phyloP scores from a whole-genome alignment of 1,140 invertebrate genomes.

The Drosophila suzukii region DNA sequence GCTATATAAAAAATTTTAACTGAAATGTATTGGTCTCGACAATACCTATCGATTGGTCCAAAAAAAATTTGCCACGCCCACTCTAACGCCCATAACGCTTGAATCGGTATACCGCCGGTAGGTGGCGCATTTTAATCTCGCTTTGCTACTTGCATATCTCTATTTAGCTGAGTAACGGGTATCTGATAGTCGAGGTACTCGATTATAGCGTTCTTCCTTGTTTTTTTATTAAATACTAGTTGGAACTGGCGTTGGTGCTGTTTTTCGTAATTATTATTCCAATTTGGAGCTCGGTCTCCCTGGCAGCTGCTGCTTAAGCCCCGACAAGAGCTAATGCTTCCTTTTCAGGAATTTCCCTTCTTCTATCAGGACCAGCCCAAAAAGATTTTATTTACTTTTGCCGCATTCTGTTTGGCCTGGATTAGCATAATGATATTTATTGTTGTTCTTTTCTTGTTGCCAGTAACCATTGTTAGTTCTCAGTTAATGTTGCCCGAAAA shows the following conservation, averaged over 20 bases:
- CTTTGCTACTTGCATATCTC: too few relatives aligned
- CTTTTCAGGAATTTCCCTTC: slow-evolving; percentile 2
- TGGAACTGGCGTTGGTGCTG: background rate
- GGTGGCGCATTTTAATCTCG: too few relatives aligned
- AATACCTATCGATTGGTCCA: too few relatives aligned
- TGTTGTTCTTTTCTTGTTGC: slow-evolving; percentile 73
- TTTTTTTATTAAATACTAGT: too few relatives aligned
- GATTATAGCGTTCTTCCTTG: too few relatives aligned
- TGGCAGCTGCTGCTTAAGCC: slow-evolving; percentile 62
- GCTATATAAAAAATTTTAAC: too few relatives aligned
- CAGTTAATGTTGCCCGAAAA: slow-evolving; percentile 70
- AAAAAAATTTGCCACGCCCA: too few relatives aligned
- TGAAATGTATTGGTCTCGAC: too few relatives aligned
- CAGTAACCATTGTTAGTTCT: slow-evolving; percentile 49
- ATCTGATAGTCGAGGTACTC: too few relatives aligned
- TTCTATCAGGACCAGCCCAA: slow-evolving; percentile 22
- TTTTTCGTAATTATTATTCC: slow-evolving; percentile 48
- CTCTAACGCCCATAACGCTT: too few relatives aligned
- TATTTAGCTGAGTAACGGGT: too few relatives aligned
- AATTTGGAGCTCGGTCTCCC: slow-evolving; percentile 20
- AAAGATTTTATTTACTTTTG: slow-evolving; percentile 72
- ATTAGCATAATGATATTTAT: slow-evolving; percentile 81
- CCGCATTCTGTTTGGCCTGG: slow-evolving; percentile 78
- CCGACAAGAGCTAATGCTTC: slow-evolving; percentile 45
- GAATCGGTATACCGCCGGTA: too few relatives aligned